Evolutionary conservation across 1,140 invertebrate genomes (phyloP), one percentile per base, ranked within the genome.

Genomic region (Bombus waltoni): DNA sequence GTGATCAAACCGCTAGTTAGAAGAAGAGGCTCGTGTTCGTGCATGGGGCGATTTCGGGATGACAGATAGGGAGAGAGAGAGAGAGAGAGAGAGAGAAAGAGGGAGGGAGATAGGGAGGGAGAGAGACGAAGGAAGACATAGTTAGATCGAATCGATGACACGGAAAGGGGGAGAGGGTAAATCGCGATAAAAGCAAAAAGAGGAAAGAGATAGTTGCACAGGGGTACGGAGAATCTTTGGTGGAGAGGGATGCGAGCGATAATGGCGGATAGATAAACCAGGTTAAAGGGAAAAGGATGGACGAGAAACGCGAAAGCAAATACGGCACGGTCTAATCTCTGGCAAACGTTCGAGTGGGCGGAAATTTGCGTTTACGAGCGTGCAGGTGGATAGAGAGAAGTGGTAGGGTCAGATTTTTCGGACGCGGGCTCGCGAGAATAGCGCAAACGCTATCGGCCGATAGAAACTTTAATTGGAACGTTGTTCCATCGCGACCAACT

Each of bases 311-410:
- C 8, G 2, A 42, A 22, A 38, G 15, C 15, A 65, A 53, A 35
- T 28, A 18, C 47, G n/a, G 15, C 15, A 32, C 44, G 62, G 22
- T 59, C n/a, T 86, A 89, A 87, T 83, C 53, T 59, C 25, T 66
- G 53, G 38, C 25, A 38, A 65, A 75, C 38, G 28, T 74, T 9
- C 47, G 18, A 53, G 32, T 47, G 59, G 28, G 10, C 28, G 10
- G 59, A 62, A 62, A 62, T 62, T n/a, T 62, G 28, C 59, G 59
- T n/a, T 62, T n/a, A n/a, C 59, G 59, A 11, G 59, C 59, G 11
- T 8, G 32, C 13, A 35, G 47, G 47, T 22, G 47, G 0, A 53
- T 22, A 8, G 15, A 32, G n/a, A 8, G 32, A n/a, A 5, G 32
- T 32, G 13, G n/a, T 66, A 3, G n/a, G 6, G 18, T 18, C 13